Evolutionary conservation across 2,113 vertebrate species (phyloP).

Genomic region (Coracopsis vasa): DNA sequence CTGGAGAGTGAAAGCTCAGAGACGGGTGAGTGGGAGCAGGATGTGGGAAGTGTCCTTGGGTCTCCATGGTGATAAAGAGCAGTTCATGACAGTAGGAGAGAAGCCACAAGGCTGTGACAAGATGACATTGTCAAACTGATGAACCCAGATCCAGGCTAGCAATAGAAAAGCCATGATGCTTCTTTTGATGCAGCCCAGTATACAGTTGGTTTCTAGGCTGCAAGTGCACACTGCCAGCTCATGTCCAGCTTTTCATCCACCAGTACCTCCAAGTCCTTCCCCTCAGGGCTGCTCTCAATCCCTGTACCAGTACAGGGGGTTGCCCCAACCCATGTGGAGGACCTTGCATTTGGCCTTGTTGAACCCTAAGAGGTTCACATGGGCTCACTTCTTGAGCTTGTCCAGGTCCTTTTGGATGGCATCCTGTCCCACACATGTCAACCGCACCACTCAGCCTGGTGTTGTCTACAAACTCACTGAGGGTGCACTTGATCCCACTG

Average conservation of each 20-base stretch:
- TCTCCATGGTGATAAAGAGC: background rate
- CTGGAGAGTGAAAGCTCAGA: background rate
- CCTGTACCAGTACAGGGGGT: background rate
- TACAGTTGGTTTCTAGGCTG: background rate
- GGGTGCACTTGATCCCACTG: background rate
- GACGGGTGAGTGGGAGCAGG: fast-evolving
- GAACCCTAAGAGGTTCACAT: background rate
- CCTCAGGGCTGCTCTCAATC: background rate
- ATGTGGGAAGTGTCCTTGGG: fast-evolving
- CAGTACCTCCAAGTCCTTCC: background rate
- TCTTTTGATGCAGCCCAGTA: background rate
- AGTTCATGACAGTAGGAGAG: background rate
- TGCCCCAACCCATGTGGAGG: background rate
- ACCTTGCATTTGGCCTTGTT: background rate
- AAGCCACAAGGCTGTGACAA: background rate
- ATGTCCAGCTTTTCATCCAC: background rate
- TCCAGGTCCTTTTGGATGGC: background rate
- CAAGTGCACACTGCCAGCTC: background rate
- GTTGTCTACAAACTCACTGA: background rate
- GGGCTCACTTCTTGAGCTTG: background rate
- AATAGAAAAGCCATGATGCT: background rate
- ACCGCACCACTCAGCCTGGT: background rate
- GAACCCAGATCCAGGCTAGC: background rate
- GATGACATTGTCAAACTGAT: background rate
- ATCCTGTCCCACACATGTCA: background rate